Evolutionary conservation across 2,888 invertebrate species (phyloP), one percentile per base, ranked within the genome.

Genomic region (Drosophila eohydei): DNA sequence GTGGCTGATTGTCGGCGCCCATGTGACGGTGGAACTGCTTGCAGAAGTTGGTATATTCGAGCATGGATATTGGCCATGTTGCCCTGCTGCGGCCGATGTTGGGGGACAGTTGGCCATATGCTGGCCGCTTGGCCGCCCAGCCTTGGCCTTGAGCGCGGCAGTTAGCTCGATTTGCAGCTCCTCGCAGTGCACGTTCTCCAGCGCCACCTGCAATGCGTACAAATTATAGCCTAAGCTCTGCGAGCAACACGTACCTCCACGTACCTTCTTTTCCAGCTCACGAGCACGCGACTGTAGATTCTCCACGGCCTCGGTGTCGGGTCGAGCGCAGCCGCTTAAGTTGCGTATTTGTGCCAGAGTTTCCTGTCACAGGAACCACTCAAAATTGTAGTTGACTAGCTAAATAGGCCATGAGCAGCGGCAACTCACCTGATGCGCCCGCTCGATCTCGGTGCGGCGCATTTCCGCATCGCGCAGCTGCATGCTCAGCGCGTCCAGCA

Each of bases 191-290:
- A 95, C 95, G 56, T 95, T 95, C 90, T 95, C 95, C 91, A 95
- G 90, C 90, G 96, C 94, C 93, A 95, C 95, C 95, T 95, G 84
- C 3, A 59, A 60, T 0, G 11, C 9, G 44, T 8, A 8, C 2
- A 38, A 50, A 43, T 2, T 2, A 7, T 11, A n/a, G 14, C 9
- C 30, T 8, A 48, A 6, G 36, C 6, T 12, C 36, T 6, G 16
- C 7, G 51, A 8, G 14, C 62, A 34, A 16, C 14, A 38, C 4
- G 36, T n/a, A 26, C 21, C 48, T 26, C 77, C 74, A 52, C 87
- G 1, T 32, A 97, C 97, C 94, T 98, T 98, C 93, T 98, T 98
- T 93, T 98, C 98, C 80, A 98, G 94, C 93, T 98, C 98, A 79
- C 98, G 95, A 59, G 97, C 97, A 87, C 97, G 95, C 54, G 97